Evolutionary conservation across 2,888 invertebrate species (phyloP), one percentile per base, ranked within the genome.

Genomic region (Vesta saturnalis): DNA sequence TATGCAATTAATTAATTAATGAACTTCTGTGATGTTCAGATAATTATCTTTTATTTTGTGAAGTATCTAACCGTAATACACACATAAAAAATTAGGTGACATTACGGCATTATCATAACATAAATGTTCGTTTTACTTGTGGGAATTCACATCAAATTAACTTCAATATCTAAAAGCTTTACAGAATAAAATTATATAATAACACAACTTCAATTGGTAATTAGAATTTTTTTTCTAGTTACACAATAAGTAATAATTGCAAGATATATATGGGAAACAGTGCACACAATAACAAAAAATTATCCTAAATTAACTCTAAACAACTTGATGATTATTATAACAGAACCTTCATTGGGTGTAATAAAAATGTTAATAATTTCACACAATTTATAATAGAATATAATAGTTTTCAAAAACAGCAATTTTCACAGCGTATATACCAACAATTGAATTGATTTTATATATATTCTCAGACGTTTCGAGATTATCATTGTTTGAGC

Each of bases 251-350:
- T 21, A 52, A 52, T 52, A 52, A 52, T 52, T 21, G 52, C 21
- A 19, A 52, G 52, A 52, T 18, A 18, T 52, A 21, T 52, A 52
- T 65, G 65, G 55, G 65, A 65, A 65, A 55, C 23, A 47, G 35
- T 43, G 43, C 55, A 10, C 49, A 64, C 52, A 59, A 63, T 63
- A 57, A 63, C 43, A 63, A 62, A 52, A 59, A 52, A 52, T 59
- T 52, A 54, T 59, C 35, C 59, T 54, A 59, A 64, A 64, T 64
- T 64, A 64, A 54, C 64, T 59, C 22, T 15, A 54, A 58, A 64
- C 64, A 64, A 64, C 39, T 56, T 65, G 65, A 65, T 65, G 59
- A 65, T 65, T 65, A 65, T 65, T 65, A 65, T 65, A 65, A 65
- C 65, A 65, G 65, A 60, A 65, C 65, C 56, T 60, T 60, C 60